These are phyloP conservation scores for Grammomys dolichurus DNA, from an alignment of 2,113 vertebrate species.

Conservation along the genomic window DNA sequence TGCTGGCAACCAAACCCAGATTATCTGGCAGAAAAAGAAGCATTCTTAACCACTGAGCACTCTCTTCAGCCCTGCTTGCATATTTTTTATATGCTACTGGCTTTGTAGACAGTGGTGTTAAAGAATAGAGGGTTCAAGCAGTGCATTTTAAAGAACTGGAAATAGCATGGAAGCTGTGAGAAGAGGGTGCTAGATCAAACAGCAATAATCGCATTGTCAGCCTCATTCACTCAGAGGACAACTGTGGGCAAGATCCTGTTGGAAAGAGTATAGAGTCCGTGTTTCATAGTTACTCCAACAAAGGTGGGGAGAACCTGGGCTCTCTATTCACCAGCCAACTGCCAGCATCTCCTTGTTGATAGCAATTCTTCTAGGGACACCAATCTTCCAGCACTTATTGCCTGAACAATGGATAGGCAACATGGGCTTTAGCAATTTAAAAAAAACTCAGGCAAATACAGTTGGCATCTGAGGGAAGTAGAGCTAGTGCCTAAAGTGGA, in stretches of 20 bases:
- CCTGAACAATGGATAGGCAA: constrained; percentile 8
- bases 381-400: constrained; percentile 23
- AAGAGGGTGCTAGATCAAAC: not conserved
- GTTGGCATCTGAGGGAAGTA: not conserved
- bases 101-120: constrained; percentile 46
- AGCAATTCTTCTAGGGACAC: constrained; percentile 17
- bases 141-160: constrained; percentile 36
- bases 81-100: not conserved
- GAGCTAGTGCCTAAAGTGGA: not conserved
- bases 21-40: no score
- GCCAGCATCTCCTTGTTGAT: not conserved
- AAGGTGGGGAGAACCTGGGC: not conserved
- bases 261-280: not conserved
- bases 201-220: not conserved
- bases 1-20: not conserved
- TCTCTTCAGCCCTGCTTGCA: not conserved
- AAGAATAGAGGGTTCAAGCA: constrained; percentile 33
- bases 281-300: constrained; percentile 16
- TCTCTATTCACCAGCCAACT: not conserved
- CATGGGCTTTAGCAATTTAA: constrained; percentile 8
- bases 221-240: not conserved
- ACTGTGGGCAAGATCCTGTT: constrained; percentile 2
- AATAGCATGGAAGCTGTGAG: constrained; percentile 23
- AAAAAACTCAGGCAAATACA: not conserved
- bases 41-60: not conserved